Evolutionary conservation across 1,140 invertebrate genomes (phyloP).

Genomic region (Drosophila nannoptera): DNA sequence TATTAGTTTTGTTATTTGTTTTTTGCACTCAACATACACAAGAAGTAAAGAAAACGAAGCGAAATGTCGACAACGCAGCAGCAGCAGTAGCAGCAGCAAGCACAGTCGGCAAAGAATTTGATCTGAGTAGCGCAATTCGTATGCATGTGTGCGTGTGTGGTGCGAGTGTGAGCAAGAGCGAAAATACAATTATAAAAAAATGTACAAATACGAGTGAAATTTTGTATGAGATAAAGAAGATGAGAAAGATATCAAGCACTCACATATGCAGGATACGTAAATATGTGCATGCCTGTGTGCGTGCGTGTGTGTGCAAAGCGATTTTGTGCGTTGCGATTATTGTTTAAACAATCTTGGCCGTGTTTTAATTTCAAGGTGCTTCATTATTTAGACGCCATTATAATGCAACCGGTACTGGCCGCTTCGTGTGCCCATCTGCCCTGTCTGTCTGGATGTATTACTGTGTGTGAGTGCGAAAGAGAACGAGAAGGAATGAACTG

Average conservation of each 20-base stretch:
- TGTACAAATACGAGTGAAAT: slow-evolving; percentile 55
- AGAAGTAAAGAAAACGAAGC: slow-evolving; percentile 51
- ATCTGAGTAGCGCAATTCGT: slow-evolving; percentile 53
- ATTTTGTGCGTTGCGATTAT: slow-evolving; percentile 52
- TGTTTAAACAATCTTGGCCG: slow-evolving; percentile 74
- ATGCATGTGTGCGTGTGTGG: slow-evolving; percentile 37
- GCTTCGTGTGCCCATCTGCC: slow-evolving; percentile 16
- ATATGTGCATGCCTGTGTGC: slow-evolving; percentile 25
- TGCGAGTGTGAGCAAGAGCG: slow-evolving; percentile 39
- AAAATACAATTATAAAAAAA: slow-evolving; percentile 51
- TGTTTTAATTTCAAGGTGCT: slow-evolving; percentile 68
- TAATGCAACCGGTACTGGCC: slow-evolving; percentile 68
- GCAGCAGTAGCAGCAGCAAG: slow-evolving; percentile 35
- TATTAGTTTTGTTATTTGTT: slow-evolving; percentile 22
- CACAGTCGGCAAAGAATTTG: slow-evolving; percentile 60
- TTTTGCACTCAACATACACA: slow-evolving; percentile 36
- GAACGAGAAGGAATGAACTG: slow-evolving; percentile 18
- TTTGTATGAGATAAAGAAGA: slow-evolving; percentile 62
- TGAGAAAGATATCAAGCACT: slow-evolving; percentile 57
- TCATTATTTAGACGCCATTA: slow-evolving; percentile 68
- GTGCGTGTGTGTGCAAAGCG: slow-evolving; percentile 16
- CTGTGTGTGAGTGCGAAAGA: slow-evolving; percentile 7
- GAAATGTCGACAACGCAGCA: slow-evolving; percentile 62
- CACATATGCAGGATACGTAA: slow-evolving; percentile 27
- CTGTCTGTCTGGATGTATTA: not conserved